Evolutionary conservation across 2,797 vertebrate species (phyloP), one percentile per base, ranked within the genome.

Genomic region (Gastrophryne carolinensis): DNA sequence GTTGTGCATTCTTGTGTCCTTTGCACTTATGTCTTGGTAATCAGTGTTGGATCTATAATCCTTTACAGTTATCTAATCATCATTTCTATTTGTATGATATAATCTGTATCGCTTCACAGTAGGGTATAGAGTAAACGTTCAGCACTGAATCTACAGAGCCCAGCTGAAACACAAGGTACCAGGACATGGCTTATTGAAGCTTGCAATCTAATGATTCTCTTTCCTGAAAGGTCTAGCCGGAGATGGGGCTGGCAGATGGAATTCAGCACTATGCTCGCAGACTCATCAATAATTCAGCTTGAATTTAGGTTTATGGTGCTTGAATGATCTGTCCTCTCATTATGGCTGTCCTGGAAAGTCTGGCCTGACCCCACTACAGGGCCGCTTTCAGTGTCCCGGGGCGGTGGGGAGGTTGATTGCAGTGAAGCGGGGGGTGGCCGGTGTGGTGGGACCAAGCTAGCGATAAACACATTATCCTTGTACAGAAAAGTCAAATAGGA

Each of bases 391-490:
- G 56, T 58, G n/a, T n/a, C n/a, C n/a, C n/a, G n/a, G n/a, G 21
- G 44, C 17, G 7, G 44, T 6, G n/a, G 17, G 44, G 8, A 47
- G 44, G 23, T 39, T 30, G 19, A 39, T 29, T 17, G 37, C 58
- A 27, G 5, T 30, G 32, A 35, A 35, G 35, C 44, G 29, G 35
- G n/a, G 63, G 39, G 9, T 17, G 37, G 34, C 27, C 6, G 35
- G 62, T 52, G 3, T 53, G 32, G n/a, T 12, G 1, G n/a, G 26
- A 12, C 44, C 30, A 35, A 52, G 12, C 24, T 65, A 24, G 15
- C 24, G n/a, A 60, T 50, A 66, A 78, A 78, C 68, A 50, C 75
- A 72, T 78, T 78, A 78, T 72, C 61, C 37, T 34, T 70, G 65
- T 35, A 53, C 58, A 35, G 61, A 66, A 72, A 30, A 44, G 19